Evolutionary conservation across 2,113 vertebrate species (phyloP).

Genomic region (Platanista minor): DNA sequence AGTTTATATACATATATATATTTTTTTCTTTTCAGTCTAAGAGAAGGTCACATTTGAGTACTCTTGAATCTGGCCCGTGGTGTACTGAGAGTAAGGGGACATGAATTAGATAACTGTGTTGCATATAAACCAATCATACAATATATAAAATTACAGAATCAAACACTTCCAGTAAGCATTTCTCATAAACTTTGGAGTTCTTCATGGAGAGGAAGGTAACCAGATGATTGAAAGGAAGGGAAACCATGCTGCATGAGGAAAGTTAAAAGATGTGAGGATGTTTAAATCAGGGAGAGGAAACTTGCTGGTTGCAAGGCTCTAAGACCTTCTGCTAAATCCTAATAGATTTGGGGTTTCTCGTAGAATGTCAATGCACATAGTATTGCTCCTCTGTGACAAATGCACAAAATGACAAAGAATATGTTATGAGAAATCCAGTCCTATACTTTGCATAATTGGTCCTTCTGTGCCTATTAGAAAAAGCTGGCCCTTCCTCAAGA

Average conservation of each 20-base stretch:
- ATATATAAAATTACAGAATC: not conserved
- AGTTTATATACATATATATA: not conserved
- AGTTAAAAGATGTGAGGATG: not conserved
- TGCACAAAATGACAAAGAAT: not conserved
- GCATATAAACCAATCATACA: not conserved
- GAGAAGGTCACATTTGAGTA: not conserved
- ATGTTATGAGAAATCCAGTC: not conserved
- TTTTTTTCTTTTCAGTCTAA: not conserved
- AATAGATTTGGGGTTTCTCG: not conserved
- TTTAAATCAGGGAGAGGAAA: not conserved
- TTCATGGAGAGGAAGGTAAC: not conserved
- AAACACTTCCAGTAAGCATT: not conserved
- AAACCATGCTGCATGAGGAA: not conserved
- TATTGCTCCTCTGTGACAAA: not conserved
- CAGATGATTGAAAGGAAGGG: not conserved
- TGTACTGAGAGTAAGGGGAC: not conserved
- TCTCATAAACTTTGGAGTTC: not conserved
- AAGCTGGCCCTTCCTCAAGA: not conserved
- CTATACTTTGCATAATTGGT: not conserved
- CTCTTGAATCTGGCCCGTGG: not conserved
- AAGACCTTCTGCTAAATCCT: not conserved
- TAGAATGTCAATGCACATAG: not conserved
- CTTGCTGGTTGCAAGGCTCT: not conserved
- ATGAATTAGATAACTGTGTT: not conserved
- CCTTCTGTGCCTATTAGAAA: not conserved